Conservation (phyloP, 2,113 vertebrate species). For the Microcebus lehilahytsara region DNA sequence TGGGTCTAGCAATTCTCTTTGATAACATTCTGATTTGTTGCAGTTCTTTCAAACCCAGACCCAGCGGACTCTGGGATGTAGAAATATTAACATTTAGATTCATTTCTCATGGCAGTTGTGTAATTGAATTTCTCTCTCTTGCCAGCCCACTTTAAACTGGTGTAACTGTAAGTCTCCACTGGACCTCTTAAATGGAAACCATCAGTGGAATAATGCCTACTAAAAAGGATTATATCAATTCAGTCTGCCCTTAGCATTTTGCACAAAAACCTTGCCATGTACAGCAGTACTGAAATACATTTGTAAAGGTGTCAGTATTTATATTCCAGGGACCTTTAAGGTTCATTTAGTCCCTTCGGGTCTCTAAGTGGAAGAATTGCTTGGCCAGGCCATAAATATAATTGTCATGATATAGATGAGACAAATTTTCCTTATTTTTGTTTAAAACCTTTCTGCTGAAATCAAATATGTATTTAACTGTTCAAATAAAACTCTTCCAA, state of each 20-base stretch:
- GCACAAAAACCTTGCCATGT: background rate
- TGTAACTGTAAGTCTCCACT: background rate
- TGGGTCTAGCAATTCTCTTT: background rate
- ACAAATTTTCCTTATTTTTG: conserved; percentile 43
- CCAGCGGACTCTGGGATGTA: conserved; percentile 3
- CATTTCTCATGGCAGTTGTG: conserved; percentile 47
- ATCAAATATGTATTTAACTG: conserved; percentile 20
- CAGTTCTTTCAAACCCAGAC: background rate
- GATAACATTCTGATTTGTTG: background rate
- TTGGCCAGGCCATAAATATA: background rate
- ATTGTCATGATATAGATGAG: background rate
- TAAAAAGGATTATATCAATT: conserved; percentile 13
- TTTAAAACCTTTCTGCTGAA: conserved; percentile 11
- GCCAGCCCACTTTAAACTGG: background rate
- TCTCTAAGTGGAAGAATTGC: background rate
- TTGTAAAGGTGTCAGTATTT: conserved; percentile 21
- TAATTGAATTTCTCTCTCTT: conserved; percentile 54
- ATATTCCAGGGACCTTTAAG: conserved; percentile 24
- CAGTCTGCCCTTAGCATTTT: background rate
- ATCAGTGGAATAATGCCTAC: background rate
- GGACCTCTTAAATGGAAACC: conserved; percentile 29
- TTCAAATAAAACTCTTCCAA: conserved; percentile 11
- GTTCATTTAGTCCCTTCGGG: background rate
- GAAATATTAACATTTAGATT: conserved; percentile 72
- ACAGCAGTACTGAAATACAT: background rate